phyloP scores from a whole-genome alignment of 1,140 invertebrate species.

The Pseudomyrmex pallidus region DNA sequence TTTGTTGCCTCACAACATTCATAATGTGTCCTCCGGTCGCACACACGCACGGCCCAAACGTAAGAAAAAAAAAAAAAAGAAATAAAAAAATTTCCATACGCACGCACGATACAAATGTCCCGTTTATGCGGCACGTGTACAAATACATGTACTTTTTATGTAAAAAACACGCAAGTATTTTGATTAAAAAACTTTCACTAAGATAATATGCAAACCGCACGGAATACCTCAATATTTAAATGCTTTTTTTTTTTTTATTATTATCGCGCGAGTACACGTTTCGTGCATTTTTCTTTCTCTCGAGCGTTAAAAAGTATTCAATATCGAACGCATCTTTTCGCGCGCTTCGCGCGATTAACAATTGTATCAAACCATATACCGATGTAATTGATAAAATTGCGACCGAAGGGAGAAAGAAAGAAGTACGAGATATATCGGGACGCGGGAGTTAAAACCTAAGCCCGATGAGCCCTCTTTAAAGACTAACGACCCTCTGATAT shows the following conservation, averaged over 20 bases:
- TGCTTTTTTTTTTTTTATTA: too few species aligned
- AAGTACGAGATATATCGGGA: background rate
- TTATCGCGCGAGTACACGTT: too few species aligned
- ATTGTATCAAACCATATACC: background rate
- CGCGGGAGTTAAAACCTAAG: constrained; percentile 31
- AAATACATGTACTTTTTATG: too few species aligned
- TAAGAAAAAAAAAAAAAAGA: constrained; percentile 9
- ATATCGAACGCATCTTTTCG: too few species aligned
- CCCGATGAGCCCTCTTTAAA: constrained; percentile 43
- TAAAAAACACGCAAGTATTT: too few species aligned
- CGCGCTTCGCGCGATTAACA: too few species aligned
- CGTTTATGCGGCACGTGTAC: background rate
- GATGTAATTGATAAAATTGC: background rate
- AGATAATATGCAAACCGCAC: too few species aligned
- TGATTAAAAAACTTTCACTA: too few species aligned
- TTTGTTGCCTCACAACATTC: constrained; percentile 24
- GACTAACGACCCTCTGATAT: constrained; percentile 64
- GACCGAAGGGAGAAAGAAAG: background rate
- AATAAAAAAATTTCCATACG: constrained; percentile 1
- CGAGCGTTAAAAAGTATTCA: too few species aligned
- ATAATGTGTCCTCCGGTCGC: background rate
- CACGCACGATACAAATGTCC: background rate
- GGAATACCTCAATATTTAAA: too few species aligned
- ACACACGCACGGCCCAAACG: constrained; percentile 6
- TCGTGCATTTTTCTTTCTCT: too few species aligned